These are phyloP conservation scores for Emmelina monodactyla DNA, from an alignment of 2,888 invertebrate species.

Conservation along the genomic window DNA sequence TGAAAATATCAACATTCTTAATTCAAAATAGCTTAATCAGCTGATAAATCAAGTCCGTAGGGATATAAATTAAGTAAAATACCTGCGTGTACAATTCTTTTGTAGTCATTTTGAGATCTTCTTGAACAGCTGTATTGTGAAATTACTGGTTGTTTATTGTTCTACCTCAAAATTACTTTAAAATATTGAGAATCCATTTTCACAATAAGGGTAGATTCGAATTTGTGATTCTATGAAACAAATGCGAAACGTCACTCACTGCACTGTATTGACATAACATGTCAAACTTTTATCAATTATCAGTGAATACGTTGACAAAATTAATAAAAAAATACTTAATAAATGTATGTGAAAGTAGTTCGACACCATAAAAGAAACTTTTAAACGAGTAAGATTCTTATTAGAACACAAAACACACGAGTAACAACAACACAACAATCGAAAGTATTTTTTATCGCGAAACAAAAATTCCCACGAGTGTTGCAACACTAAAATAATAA, in stretches of 20 bases:
- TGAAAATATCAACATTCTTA: slow-evolving; percentile 18
- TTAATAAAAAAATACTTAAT: slow-evolving; percentile 2
- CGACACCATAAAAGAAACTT: slow-evolving; percentile 27
- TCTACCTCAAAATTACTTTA: slow-evolving; percentile 45
- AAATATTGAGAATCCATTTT: slow-evolving; percentile 46
- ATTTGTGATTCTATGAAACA: slow-evolving; percentile 35
- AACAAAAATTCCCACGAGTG: slow-evolving; percentile 46
- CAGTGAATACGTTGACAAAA: background rate
- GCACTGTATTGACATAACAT: slow-evolving; percentile 35
- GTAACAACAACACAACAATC: slow-evolving; percentile 36
- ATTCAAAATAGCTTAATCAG: slow-evolving; percentile 18
- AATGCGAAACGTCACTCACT: slow-evolving; percentile 52
- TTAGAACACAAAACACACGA: slow-evolving; percentile 25
- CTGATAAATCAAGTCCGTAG: slow-evolving; percentile 2
- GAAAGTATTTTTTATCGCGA: slow-evolving; percentile 33
- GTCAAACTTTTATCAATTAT: slow-evolving; percentile 8
- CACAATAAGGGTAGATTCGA: slow-evolving; percentile 42
- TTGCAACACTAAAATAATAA: slow-evolving; percentile 33
- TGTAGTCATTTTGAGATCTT: slow-evolving; percentile 49
- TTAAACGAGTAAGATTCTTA: slow-evolving; percentile 33
- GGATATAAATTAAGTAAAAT: slow-evolving; percentile 19
- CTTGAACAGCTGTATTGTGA: slow-evolving; percentile 16
- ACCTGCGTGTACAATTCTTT: slow-evolving; percentile 64
- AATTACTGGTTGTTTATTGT: slow-evolving; percentile 14
- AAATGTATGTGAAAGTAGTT: slow-evolving; percentile 17